Evolutionary conservation across 2,888 invertebrate genomes (phyloP).

Genomic region (Hecatera dysodea): DNA sequence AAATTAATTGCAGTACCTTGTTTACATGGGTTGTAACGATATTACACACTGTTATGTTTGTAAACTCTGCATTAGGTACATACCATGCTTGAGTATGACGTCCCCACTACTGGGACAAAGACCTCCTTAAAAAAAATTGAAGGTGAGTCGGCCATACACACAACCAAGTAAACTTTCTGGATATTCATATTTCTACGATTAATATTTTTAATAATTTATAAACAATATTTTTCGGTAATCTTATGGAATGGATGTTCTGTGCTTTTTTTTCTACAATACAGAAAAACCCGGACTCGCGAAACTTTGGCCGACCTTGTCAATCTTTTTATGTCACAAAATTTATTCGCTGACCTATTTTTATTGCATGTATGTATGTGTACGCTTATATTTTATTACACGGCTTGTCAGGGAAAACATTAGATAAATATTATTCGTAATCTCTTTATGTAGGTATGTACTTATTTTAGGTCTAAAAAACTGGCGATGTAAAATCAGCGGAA

Average conservation of each 20-base stretch:
- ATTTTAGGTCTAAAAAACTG: too few species aligned
- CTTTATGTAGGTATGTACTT: background rate
- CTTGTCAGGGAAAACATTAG: constrained; percentile 18
- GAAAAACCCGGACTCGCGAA: constrained; percentile 38
- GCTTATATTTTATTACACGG: constrained; percentile 31
- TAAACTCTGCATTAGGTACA: too few species aligned
- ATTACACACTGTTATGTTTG: too few species aligned
- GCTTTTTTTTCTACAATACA: background rate
- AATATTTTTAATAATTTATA: background rate
- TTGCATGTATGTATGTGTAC: constrained; percentile 40
- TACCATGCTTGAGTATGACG: too few species aligned
- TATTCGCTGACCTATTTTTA: constrained; percentile 64
- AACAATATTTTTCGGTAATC: too few species aligned
- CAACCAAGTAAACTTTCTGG: background rate
- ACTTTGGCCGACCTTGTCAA: constrained; percentile 77
- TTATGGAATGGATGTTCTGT: constrained; percentile 11
- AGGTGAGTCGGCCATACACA: too few species aligned
- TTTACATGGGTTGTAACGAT: too few species aligned
- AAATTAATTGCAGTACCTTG: too few species aligned
- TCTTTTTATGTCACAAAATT: constrained; percentile 68
- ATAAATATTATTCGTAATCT: constrained; percentile 22
- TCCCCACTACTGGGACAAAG: too few species aligned
- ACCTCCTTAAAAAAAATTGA: too few species aligned
- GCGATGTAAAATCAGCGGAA: too few species aligned
- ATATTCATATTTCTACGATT: background rate